Conservation (phyloP, 1,140 invertebrate species). For the Danaus plexippus region DNA sequence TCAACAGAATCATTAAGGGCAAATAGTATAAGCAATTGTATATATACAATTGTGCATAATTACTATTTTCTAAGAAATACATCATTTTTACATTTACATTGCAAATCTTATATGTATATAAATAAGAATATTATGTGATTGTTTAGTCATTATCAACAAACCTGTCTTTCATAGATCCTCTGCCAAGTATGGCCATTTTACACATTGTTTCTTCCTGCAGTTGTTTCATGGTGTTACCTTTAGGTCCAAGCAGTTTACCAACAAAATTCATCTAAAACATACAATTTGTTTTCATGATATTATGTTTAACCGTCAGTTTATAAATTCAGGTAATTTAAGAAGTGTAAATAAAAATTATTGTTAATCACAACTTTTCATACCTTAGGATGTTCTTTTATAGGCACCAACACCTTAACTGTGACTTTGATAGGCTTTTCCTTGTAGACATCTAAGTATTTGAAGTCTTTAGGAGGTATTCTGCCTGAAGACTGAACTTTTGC, state of each 20-base stretch:
- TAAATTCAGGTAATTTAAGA: no score
- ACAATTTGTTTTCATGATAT: no score
- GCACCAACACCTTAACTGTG: conserved; percentile 87
- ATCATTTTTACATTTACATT: no score
- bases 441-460: conserved; percentile 87
- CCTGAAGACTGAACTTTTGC: conserved; percentile 47
- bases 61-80: no score
- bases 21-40: no score
- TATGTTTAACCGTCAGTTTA: no score
- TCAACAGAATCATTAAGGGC: no score
- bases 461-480: conserved; percentile 72
- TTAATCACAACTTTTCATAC: conserved; percentile 57
- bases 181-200: conserved; percentile 86
- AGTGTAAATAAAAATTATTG: no score
- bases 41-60: no score
- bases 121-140: no score
- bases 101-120: no score
- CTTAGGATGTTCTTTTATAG: conserved; percentile 90
- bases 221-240: conserved; percentile 91
- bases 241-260: conserved; percentile 92
- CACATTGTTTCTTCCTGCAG: conserved; percentile 94
- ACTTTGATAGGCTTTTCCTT: conserved; percentile 88
- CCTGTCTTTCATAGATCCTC: conserved; percentile 95
- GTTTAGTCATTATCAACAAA: conserved; percentile 37
- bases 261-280: conserved; percentile 91